A percentile compares a stretch with the other conserved stretches of the same genome.
phyloP scores from a whole-genome alignment of 2,888 invertebrate species.

The Halocaridina rubra region DNA sequence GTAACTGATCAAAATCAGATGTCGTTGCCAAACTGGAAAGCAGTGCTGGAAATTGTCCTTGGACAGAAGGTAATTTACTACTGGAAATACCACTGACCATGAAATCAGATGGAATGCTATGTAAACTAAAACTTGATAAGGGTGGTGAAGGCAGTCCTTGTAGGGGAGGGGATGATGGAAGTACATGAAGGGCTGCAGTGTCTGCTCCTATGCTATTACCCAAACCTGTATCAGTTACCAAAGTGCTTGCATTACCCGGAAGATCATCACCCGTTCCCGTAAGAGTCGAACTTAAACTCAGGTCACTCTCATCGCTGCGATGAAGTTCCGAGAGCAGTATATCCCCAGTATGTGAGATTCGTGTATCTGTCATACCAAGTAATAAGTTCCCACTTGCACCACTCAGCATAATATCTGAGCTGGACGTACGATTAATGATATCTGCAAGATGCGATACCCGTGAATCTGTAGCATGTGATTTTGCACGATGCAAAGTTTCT shows the following conservation, averaged over 20 bases:
- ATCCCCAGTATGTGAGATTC: slow-evolving; percentile 37
- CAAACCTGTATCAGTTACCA: slow-evolving; percentile 24
- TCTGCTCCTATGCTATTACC: slow-evolving; percentile 37
- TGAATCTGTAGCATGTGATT: background rate
- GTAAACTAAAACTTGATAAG: slow-evolving; percentile 41
- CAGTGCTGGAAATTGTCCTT: slow-evolving; percentile 33
- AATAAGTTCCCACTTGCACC: slow-evolving; percentile 23
- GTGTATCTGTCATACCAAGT: slow-evolving; percentile 21
- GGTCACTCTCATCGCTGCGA: slow-evolving; percentile 51
- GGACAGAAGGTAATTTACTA: slow-evolving; percentile 18
- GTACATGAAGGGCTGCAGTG: slow-evolving; percentile 21
- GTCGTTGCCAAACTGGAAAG: slow-evolving; percentile 49
- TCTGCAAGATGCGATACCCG: slow-evolving; percentile 32
- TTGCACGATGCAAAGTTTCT: background rate
- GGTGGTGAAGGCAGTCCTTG: slow-evolving; percentile 45
- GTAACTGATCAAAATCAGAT: slow-evolving; percentile 54
- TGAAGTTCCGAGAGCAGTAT: slow-evolving; percentile 56
- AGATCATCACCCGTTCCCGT: slow-evolving; percentile 32
- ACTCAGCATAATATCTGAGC: slow-evolving; percentile 7
- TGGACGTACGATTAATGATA: slow-evolving; percentile 18
- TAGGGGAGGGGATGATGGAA: slow-evolving; percentile 42
- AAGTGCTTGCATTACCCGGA: slow-evolving; percentile 15
- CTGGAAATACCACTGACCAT: slow-evolving; percentile 39
- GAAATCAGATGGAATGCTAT: slow-evolving; percentile 46
- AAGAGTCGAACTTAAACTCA: slow-evolving; percentile 45